phyloP scores from a whole-genome alignment of 2,113 vertebrate genomes.

The Chrysochloris asiatica region DNA sequence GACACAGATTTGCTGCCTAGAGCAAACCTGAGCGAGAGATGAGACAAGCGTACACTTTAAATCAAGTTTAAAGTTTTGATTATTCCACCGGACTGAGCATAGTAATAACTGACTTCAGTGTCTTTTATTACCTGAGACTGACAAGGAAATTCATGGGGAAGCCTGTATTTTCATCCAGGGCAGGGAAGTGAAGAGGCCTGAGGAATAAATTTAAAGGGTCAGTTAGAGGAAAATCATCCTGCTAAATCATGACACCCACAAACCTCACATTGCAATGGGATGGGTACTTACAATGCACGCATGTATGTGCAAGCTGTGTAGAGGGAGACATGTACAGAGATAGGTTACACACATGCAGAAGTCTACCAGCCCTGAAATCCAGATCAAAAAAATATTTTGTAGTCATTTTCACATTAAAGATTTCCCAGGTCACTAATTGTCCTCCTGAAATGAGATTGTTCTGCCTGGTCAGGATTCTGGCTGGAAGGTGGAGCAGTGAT shows the following conservation, averaged over 20 bases:
- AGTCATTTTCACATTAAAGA: rapidly evolving
- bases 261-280: rapidly evolving
- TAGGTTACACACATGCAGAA: rapidly evolving
- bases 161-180: neutral
- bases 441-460: too few species aligned
- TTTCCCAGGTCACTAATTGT: rapidly evolving
- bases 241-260: rapidly evolving
- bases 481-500: too few species aligned
- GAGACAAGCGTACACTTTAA: neutral
- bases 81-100: neutral
- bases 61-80: neutral
- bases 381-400: neutral
- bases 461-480: rapidly evolving
- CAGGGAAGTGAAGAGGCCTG: rapidly evolving
- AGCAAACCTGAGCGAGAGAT: rapidly evolving
- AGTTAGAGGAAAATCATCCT: rapidly evolving
- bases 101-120: neutral
- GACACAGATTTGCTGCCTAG: rapidly evolving
- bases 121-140: neutral
- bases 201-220: neutral
- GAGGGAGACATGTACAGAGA: rapidly evolving
- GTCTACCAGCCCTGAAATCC: rapidly evolving
- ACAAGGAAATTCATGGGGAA: neutral
- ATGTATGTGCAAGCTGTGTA: rapidly evolving
- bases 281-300: rapidly evolving